Conservation (phyloP, 2,888 invertebrate species). For the Ferrisia virgata region DNA sequence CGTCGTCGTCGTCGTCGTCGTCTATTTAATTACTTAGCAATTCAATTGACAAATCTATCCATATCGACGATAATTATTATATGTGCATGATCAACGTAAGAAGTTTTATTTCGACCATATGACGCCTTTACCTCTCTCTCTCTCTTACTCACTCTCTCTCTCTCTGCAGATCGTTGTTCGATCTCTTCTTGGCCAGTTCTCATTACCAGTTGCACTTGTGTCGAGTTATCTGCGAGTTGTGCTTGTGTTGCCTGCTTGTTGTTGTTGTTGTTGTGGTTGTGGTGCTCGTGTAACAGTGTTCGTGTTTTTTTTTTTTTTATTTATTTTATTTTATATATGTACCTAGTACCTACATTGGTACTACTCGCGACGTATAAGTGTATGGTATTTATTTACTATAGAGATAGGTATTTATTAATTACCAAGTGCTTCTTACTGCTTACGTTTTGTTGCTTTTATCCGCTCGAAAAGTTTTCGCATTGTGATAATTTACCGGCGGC, state of each 20-base stretch:
- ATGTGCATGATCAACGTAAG: not conserved
- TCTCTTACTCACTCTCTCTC: no score
- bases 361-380: not conserved
- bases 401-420: no score
- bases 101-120: not conserved
- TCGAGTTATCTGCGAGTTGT: not conserved
- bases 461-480: not conserved
- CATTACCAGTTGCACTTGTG: not conserved
- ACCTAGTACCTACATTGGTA: no score
- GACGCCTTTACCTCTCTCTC: constrained; percentile 15
- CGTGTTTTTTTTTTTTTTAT: not conserved
- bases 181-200: not conserved
- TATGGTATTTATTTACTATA: not conserved
- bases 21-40: not conserved
- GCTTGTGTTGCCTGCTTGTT: not conserved
- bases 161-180: not conserved
- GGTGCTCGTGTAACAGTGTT: not conserved
- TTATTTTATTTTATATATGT: no score
- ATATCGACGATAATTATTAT: not conserved
- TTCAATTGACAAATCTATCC: not conserved
- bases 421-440: not conserved
- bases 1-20: no score
- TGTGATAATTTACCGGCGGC: not conserved
- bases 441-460: not conserved
- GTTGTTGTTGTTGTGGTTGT: no score